Conservation (phyloP, 30 jellyfish, hydroid and myxozoan species). For the Haliclystus octoradiatus region DNA sequence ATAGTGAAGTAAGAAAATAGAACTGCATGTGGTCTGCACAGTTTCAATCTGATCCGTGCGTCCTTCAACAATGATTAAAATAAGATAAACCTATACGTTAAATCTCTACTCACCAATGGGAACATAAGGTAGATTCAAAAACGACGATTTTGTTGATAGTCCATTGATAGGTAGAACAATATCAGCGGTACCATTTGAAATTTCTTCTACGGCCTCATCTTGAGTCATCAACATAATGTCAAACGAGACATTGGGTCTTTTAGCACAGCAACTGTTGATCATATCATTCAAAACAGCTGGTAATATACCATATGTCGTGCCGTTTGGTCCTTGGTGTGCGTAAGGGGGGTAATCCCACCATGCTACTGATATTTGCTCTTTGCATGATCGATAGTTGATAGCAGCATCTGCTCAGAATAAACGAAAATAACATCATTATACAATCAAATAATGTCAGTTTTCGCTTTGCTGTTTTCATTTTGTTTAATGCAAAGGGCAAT, state of each 20-base stretch:
- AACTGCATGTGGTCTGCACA: no score
- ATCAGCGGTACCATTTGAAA: conserved; percentile 44
- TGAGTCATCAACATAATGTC: conserved; percentile 5
- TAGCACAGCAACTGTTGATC: conserved; percentile 27
- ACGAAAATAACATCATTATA: no score
- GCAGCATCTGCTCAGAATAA: background rate
- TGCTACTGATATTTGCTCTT: conserved; percentile 19
- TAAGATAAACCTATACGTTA: no score
- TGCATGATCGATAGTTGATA: conserved; percentile 3
- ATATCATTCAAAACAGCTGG: conserved; percentile 18
- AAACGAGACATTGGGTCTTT: conserved; percentile 20
- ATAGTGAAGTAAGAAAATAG: no score
- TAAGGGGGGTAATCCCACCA: conserved; percentile 56
- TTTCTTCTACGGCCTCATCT: conserved; percentile 38
- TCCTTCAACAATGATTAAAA: no score
- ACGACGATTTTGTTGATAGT: conserved; percentile 15
- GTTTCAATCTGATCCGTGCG: no score
- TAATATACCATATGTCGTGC: conserved; percentile 16
- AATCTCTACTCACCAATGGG: conserved; percentile 22
- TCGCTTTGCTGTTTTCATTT: no score
- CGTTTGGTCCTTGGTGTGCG: conserved; percentile 5
- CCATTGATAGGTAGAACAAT: conserved; percentile 37
- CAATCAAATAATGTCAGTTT: no score
- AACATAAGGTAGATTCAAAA: conserved; percentile 27
- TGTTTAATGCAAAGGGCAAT: no score